These are phyloP conservation scores for Syngnathus typhle DNA, from an alignment of 2,113 vertebrate species.

Conservation along the genomic window DNA sequence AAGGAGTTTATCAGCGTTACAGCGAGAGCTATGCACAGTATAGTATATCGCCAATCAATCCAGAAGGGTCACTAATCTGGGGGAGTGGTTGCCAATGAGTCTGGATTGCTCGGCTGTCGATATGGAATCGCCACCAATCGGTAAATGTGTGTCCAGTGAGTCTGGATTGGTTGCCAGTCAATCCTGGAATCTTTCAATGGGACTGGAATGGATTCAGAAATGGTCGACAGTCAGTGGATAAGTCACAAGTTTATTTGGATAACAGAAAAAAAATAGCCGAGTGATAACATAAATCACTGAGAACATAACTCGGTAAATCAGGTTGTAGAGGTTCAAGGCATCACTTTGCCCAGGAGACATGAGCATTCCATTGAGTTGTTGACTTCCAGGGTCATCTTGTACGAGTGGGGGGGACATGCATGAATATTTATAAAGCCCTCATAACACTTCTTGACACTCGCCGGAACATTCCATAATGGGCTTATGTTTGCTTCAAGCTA, in stretches of 20 bases:
- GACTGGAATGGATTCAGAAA: too few relatives aligned
- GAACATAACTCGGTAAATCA: neutral
- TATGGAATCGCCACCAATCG: too few relatives aligned
- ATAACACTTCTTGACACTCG: neutral
- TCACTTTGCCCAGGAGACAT: neutral
- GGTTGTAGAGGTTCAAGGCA: neutral
- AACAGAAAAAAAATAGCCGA: neutral
- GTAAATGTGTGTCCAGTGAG: too few relatives aligned
- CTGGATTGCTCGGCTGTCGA: too few relatives aligned
- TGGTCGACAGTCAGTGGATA: too few relatives aligned
- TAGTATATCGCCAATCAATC: too few relatives aligned
- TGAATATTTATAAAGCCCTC: neutral
- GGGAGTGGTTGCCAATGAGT: too few relatives aligned
- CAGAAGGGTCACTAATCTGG: too few relatives aligned
- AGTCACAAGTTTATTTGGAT: too few relatives aligned
- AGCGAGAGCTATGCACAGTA: too few relatives aligned
- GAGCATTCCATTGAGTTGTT: neutral
- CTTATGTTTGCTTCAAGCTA: neutral
- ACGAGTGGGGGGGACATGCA: neutral
- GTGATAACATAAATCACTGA: neutral
- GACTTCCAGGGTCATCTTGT: neutral
- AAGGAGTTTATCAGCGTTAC: neutral
- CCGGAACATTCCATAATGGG: neutral
- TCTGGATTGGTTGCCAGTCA: too few relatives aligned
- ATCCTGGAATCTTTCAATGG: too few relatives aligned